phyloP scores from a whole-genome alignment of 2,113 vertebrate genomes.

The Spheniscus mendiculus region DNA sequence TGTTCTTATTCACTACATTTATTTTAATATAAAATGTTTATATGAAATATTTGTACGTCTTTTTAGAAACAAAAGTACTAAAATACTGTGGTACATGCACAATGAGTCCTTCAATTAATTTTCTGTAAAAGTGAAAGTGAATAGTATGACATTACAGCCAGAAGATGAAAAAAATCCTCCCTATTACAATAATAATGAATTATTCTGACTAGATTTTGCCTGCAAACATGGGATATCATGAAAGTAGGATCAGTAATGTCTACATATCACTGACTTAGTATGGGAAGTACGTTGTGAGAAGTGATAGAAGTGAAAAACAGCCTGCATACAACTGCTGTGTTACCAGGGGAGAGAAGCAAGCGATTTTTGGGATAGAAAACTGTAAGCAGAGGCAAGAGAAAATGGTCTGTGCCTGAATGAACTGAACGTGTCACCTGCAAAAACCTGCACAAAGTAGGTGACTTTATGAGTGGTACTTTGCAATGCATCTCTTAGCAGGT shows the following conservation, averaged over 20 bases:
- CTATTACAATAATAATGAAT: neutral
- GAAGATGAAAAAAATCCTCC: neutral
- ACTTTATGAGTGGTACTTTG: fast-evolving
- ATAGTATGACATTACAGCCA: neutral
- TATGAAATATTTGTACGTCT: neutral
- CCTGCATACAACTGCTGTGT: neutral
- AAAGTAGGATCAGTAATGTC: neutral
- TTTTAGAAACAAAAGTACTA: neutral
- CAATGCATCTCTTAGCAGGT: neutral
- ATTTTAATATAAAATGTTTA: neutral
- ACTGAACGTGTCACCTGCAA: neutral
- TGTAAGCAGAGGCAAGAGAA: neutral
- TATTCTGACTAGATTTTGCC: neutral
- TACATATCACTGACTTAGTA: neutral
- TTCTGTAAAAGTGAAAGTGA: neutral
- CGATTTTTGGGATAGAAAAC: neutral
- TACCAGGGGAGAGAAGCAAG: neutral
- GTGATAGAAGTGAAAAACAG: neutral
- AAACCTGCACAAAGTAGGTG: neutral
- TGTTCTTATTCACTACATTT: neutral
- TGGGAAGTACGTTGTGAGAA: neutral
- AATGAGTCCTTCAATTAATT: neutral
- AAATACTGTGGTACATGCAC: neutral
- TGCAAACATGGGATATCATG: neutral
- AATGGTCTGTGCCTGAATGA: neutral